These are phyloP conservation scores for Muscicapa comitata DNA, from an alignment of 2,797 vertebrate genomes.

Conservation along the genomic window DNA sequence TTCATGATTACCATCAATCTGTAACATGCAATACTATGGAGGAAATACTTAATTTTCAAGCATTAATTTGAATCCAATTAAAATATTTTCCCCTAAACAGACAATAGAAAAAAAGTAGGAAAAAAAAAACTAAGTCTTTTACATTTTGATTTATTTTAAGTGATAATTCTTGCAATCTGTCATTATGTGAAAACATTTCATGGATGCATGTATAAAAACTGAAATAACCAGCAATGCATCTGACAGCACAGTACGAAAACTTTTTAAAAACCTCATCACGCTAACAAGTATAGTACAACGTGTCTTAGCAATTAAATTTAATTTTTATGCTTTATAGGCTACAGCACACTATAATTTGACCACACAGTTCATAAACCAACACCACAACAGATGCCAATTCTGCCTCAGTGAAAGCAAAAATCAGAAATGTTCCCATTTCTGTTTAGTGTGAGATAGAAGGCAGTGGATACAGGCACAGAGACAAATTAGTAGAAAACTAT, in stretches of 20 bases:
- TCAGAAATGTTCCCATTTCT: not conserved
- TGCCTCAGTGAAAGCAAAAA: not conserved
- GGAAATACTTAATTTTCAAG: not conserved
- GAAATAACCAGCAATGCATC: not conserved
- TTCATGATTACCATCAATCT: not conserved
- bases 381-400: not conserved
- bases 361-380: not conserved
- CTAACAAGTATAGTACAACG: not conserved
- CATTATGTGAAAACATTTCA: not conserved
- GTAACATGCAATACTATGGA: not conserved
- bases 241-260: not conserved
- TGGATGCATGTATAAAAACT: not conserved
- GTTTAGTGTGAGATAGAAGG: not conserved
- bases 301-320: not conserved
- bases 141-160: not conserved
- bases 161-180: not conserved
- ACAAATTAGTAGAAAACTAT: not conserved
- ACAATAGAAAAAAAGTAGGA: not conserved
- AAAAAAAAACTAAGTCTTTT: not conserved
- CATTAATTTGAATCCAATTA: not conserved
- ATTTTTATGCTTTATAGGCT: not conserved
- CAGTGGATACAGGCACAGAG: not conserved
- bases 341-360: not conserved
- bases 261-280: not conserved
- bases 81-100: not conserved